Evolutionary conservation across 2,797 vertebrate genomes (phyloP), one percentile per base, ranked within the genome.

Genomic region (Limnodromus scolopaceus): DNA sequence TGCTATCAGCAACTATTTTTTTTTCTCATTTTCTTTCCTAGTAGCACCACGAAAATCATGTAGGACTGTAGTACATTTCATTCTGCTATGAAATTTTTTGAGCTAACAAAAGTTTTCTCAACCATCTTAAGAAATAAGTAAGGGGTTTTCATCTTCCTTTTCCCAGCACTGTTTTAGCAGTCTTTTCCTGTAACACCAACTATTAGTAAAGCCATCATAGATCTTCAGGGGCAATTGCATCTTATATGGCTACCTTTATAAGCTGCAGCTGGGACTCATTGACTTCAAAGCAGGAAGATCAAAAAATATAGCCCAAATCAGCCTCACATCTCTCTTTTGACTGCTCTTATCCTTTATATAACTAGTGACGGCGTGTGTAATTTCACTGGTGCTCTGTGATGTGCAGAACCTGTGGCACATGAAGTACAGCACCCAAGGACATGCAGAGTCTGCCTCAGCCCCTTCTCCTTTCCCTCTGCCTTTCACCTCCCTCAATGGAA

Each of bases 301-400:
- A 45, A 39, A 87, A 84, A 58, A 38, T 25, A 49, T 3, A 81
- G 28, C 24, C 43, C 48, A 58, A 45, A 63, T 49, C 38, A 57
- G 60, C 38, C 28, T 66, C 25, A 19, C 5, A 7, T 48, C 51
- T 78, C 27, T 41, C 41, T 57, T 77, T 60, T 39, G 53, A 5
- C 39, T 63, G 48, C 34, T 79, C 16, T 60, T 43, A 18, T 48
- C 30, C 18, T 81, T 55, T 24, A 10, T 43, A 24, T 38, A 15
- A 12, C 39, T 2, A 0, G 1, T 9, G 54, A 27, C n/a, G 6
- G 15, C 5, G 2, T 32, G 23, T 70, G 24, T 46, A 12, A 11
- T 38, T 51, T 34, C 18, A 13, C 5, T 34, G 28, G 68, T 4
- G 38, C 57, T 32, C 49, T 34, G 43, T 79, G 71, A 58, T 0